Evolutionary conservation across 1,140 invertebrate genomes (phyloP), one percentile per base, ranked within the genome.

Genomic region (Stegodyphus dumicola): DNA sequence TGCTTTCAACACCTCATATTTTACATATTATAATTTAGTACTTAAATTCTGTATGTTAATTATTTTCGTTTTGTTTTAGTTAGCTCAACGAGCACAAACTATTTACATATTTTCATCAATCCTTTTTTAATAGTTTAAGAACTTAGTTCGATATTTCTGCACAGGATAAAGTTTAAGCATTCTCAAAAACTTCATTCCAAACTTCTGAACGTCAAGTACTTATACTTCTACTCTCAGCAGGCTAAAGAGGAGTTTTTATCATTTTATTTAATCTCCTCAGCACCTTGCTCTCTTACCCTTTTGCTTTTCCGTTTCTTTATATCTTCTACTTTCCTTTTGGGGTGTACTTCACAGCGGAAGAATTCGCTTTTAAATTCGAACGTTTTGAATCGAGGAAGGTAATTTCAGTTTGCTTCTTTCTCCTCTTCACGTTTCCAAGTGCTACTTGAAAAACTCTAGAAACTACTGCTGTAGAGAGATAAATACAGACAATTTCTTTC

Each of bases 281-380:
- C 60, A 64, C 49, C 51, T 17, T 33, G 33, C 18, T 73, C 70
- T 11, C 9, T 51, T 53, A 51, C 33, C 9, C 70, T 10, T 13
- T 15, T 9, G 52, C 11, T 18, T 69, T 10, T 51, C 48, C 7
- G 13, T 5, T 6, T 13, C 56, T 49, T 60, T 18, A 10, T 64
- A n/a, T 13, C 74, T 60, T 48, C 51, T 56, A 64, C 54, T 76
- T 76, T 76, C 56, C 74, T 74, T 54, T 33, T 52, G 13, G 52
- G 49, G 51, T 74, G 17, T 33, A 49, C 67, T 6, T 54, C 18
- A n/a, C 71, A 7, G 0, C 10, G 74, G 48, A 64, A 15, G 17
- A 64, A 33, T 18, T 76, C 74, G 17, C 18, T 65, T 76, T 76
- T 60, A 76, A 76, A 76, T 76, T 64, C 60, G 33, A 48, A 6